Base-by-base conservation (phyloP, 2,113 vertebrate genomes). In the Labrus mixtus region DNA sequence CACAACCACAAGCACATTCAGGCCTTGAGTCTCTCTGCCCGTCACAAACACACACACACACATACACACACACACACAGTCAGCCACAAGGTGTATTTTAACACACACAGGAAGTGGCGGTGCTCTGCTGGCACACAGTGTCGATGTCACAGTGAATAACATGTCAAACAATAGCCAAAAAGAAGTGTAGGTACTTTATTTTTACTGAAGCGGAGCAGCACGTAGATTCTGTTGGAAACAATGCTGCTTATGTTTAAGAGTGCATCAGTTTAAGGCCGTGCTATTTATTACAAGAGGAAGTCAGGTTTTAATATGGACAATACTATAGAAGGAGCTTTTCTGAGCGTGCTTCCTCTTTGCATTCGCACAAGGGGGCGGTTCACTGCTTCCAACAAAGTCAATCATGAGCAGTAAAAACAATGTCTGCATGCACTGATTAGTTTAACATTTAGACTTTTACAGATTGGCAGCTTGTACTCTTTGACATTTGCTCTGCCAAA, bases 91-190 rank as follows among this genome's bases (percentile, higher is more conserved):
- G 87, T 88, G 84, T 90, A 75, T 91, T 90, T 90, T 81, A 66
- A 88, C 74, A 90, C 63, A 66, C 73, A 89, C 85, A 87, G 87
- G 91, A 92, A 88, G 85, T 83, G 69, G 81, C 87, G 73, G 78
- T 54, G 61, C 68, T 87, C 67, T 76, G 76, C 61, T 63, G 68
- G 54, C 65, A 68, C 53, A 55, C 80, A 54, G 58, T 50, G 62
- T 68, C 74, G 74, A 86, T 86, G 89, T 92, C 88, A 83, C 68
- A 77, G 81, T 73, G 83, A 84, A 88, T 86, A 72, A 41, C 62
- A 59, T 43, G 62, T 81, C 85, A 88, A 84, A 88, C 83, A 87
- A 87, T 88, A 64, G 88, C 4, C 48, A 51, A n/a, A 13, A 6
- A 45, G n/a, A n/a, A 57, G 64, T 70, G n/a, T 71, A 22, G 29